Base-by-base conservation (phyloP, 2,888 invertebrate genomes). In the Orthonevra nobilis region DNA sequence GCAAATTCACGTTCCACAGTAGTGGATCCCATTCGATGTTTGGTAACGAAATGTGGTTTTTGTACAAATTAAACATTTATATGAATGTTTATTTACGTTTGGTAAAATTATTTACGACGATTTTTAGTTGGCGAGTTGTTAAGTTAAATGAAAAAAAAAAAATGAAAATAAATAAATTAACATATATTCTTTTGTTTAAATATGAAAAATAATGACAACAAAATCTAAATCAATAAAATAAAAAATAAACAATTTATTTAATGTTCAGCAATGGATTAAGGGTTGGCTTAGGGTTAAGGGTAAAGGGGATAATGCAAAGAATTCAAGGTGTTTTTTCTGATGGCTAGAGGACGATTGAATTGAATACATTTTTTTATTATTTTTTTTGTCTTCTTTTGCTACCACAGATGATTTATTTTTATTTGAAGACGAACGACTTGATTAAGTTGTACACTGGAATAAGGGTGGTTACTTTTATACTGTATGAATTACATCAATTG, bases 71-170 rank as follows among this genome's bases (percentile, higher is more conserved):
- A 64, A 44, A 52, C 75, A 64, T 58, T 79, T 81, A n/a, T n/a
- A 72, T 66, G 66, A 56, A 58, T 75, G n/a, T 23, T 63, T 63
- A 48, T 7, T 61, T 77, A 19, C 60, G 4, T 17, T 28, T 28
- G 26, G 38, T 64, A 38, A 64, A 48, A 60, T 64, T 69, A 32
- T 36, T 74, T 32, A 36, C 68, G 69, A 60, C 56, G 66, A 48
- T 60, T 61, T 46, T 61, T 66, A 70, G 79, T 81, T 81, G 82
- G 82, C 82, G 82, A 82, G 81, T 82, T 81, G 77, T 81, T 82
- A 82, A 82, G 81, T 75, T 81, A 82, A 82, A 91, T 91, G 91
- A 92, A 92, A 92, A 92, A 92, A 91, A 91, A 88, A 89, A 91
- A 91, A 87, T 42, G 54, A 60, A 91, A 91, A 91, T 87, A 61